These are phyloP conservation scores for Ormyrus pomaceus DNA, from an alignment of 2,888 invertebrate species.

Conservation along the genomic window DNA sequence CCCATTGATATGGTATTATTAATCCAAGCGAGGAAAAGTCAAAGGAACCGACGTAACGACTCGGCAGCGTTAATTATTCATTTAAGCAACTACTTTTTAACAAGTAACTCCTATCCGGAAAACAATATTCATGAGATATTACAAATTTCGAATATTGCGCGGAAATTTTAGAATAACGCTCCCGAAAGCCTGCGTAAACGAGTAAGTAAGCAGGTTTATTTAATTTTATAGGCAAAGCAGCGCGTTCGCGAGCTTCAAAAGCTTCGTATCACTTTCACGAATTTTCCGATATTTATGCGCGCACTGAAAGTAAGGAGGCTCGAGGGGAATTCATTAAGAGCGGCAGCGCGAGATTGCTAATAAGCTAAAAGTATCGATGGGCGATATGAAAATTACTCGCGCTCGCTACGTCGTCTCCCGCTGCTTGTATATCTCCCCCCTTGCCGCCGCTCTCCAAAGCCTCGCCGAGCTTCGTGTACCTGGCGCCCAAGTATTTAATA, in stretches of 20 bases:
- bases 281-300: constrained; percentile 52
- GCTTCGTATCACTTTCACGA: constrained; percentile 27
- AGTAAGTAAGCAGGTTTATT: too few relatives aligned
- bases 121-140: too few relatives aligned
- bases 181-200: too few relatives aligned
- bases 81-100: too few relatives aligned
- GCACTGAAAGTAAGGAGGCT: constrained; percentile 40
- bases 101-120: too few relatives aligned
- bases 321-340: constrained; percentile 57
- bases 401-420: constrained; percentile 25
- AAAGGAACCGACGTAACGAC: constrained; percentile 62
- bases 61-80: neutral
- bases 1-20: constrained; percentile 70
- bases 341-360: constrained; percentile 55
- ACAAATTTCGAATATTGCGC: too few relatives aligned
- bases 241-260: neutral
- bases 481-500: constrained; percentile 60
- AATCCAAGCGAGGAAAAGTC: constrained; percentile 67
- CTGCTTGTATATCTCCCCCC: neutral
- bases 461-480: constrained; percentile 25
- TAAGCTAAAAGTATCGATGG: constrained; percentile 59
- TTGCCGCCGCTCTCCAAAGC: neutral
- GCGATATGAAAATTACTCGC: constrained; percentile 55
- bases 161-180: too few relatives aligned
- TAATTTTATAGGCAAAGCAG: too few relatives aligned